These are phyloP conservation scores for Delphinapterus leucas DNA, from an alignment of 2,113 vertebrate genomes.

Conservation along the genomic window DNA sequence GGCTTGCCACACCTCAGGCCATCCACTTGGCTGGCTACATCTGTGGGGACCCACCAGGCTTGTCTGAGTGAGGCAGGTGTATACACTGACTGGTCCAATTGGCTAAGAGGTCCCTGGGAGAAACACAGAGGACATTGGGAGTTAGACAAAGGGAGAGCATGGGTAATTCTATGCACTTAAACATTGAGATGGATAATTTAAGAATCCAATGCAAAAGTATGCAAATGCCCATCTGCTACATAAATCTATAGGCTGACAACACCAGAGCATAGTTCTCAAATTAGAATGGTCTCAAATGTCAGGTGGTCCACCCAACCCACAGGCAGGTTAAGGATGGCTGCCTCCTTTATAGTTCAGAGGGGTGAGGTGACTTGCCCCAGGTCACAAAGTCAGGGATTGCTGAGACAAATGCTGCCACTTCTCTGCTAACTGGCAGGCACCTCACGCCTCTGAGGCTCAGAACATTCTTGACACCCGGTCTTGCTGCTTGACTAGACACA, in stretches of 20 bases:
- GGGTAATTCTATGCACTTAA: not conserved
- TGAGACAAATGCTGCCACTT: not conserved
- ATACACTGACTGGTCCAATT: not conserved
- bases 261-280: not conserved
- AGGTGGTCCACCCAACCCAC: not conserved
- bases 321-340: not conserved
- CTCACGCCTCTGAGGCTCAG: not conserved
- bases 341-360: not conserved
- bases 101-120: not conserved
- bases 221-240: slow-evolving; percentile 9
- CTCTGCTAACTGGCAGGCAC: not conserved
- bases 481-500: not conserved
- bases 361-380: not conserved
- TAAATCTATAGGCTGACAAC: not conserved
- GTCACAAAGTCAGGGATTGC: not conserved
- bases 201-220: slow-evolving; percentile 1
- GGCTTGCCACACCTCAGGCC: not conserved
- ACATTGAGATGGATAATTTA: not conserved
- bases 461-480: not conserved
- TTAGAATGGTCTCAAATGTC: slow-evolving; percentile 3
- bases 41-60: not conserved
- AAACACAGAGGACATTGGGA: not conserved
- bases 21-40: not conserved
- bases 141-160: not conserved
- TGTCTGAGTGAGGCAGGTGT: not conserved